These are phyloP conservation scores for Heteractis magnifica DNA, from an alignment of 92 coral and sea anemone genomes.

Conservation along the genomic window DNA sequence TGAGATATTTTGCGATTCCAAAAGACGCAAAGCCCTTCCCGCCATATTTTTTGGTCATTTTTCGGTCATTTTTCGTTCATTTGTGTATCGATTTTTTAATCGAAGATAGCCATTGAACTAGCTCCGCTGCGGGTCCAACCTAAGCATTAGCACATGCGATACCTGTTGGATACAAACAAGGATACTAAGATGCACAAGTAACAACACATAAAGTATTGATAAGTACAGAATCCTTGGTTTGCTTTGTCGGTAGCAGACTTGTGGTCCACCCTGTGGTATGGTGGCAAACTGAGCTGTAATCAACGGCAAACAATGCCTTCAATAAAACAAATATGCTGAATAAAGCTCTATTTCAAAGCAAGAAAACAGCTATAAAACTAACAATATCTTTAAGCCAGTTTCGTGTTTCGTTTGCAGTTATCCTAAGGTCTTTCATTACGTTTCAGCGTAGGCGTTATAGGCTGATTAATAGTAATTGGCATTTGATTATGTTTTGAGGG, in stretches of 20 bases:
- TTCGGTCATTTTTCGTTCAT: background rate
- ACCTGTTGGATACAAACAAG: slow-evolving; percentile 14
- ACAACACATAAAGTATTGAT: slow-evolving; percentile 23
- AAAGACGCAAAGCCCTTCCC: background rate
- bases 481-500: slow-evolving; percentile 29
- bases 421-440: slow-evolving; percentile 8
- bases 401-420: background rate
- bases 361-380: background rate
- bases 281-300: background rate
- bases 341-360: background rate
- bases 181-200: slow-evolving; percentile 6
- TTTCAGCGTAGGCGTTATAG: slow-evolving; percentile 5
- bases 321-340: background rate
- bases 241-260: background rate
- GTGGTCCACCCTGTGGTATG: background rate
- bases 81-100: background rate
- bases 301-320: background rate
- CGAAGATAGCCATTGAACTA: background rate
- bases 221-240: background rate
- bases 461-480: slow-evolving; percentile 29
- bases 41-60: background rate
- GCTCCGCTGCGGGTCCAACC: background rate
- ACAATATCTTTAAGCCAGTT: no score
- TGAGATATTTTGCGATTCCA: background rate
- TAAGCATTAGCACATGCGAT: slow-evolving; percentile 38